phyloP scores from a whole-genome alignment of 2,888 invertebrate species.

The Steinernema scapterisci region DNA sequence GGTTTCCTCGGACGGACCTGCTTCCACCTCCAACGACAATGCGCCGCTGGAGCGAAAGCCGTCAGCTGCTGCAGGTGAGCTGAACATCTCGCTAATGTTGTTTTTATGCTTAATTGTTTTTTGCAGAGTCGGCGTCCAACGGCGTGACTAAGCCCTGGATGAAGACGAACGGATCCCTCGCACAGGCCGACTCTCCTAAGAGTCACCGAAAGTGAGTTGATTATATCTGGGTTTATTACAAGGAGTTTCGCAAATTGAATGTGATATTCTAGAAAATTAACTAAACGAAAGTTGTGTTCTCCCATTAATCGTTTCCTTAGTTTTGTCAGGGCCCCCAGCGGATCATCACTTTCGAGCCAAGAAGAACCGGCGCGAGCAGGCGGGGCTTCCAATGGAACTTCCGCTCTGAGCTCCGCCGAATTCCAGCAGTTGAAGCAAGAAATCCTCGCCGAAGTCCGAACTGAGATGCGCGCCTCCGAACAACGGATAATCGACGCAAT shows the following conservation, averaged over 20 bases:
- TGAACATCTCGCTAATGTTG: neutral
- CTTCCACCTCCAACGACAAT: neutral
- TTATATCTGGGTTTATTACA: neutral
- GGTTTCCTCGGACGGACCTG: neutral
- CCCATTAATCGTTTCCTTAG: neutral
- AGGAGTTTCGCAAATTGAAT: too few species aligned
- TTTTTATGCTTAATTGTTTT: neutral
- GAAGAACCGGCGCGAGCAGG: neutral
- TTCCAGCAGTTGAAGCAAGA: constrained; percentile 26
- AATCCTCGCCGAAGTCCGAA: constrained; percentile 18
- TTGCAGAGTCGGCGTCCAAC: neutral
- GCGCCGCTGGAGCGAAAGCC: constrained; percentile 9
- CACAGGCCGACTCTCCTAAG: constrained; percentile 11
- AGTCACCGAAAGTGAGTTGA: constrained; percentile 16
- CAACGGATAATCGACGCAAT: constrained; percentile 27
- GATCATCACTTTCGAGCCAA: constrained; percentile 24
- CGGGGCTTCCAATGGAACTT: neutral
- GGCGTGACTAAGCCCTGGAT: constrained; percentile 21
- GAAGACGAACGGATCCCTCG: constrained; percentile 4
- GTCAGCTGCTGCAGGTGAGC: constrained; percentile 25
- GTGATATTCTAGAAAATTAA: too few species aligned
- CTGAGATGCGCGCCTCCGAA: constrained; percentile 9
- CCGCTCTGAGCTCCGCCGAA: neutral
- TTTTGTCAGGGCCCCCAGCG: constrained; percentile 27
- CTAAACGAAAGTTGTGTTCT: too few species aligned